Conservation (phyloP, 2,888 invertebrate species). For the Philonicus albiceps region DNA sequence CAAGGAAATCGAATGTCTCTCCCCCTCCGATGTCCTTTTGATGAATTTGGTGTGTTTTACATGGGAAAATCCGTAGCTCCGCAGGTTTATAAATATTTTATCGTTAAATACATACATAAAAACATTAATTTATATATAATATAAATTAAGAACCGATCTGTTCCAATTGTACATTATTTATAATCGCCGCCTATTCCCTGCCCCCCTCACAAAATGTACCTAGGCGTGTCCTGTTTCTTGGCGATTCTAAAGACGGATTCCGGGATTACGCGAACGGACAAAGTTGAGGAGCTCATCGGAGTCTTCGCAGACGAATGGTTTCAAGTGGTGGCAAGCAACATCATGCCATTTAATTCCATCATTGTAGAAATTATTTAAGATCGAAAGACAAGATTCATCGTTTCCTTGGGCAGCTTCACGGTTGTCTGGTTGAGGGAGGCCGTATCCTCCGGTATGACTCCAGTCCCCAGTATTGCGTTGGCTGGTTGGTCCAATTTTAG, state of each 20-base stretch:
- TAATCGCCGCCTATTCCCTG: not conserved
- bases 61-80: not conserved
- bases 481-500: conserved; percentile 87
- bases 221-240: not conserved
- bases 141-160: conserved; percentile 38
- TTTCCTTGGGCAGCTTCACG: conserved; percentile 91
- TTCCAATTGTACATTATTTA: conserved; percentile 32
- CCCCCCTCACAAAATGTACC: not conserved
- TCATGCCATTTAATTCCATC: conserved; percentile 89
- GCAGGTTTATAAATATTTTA: conserved; percentile 14
- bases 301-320: conserved; percentile 90
- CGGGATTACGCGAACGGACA: conserved; percentile 87
- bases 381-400: conserved; percentile 88
- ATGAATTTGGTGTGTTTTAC: not conserved
- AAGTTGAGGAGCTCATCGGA: conserved; percentile 89
- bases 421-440: conserved; percentile 88
- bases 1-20: not conserved
- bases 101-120: conserved; percentile 25
- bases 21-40: not conserved
- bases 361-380: conserved; percentile 91
- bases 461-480: conserved; percentile 90
- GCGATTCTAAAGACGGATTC: conserved; percentile 74
- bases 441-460: conserved; percentile 88
- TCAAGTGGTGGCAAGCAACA: conserved; percentile 85
- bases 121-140: conserved; percentile 40